Evolutionary conservation across 2,888 invertebrate genomes (phyloP).

Genomic region (Orthonychiurus folsomi): DNA sequence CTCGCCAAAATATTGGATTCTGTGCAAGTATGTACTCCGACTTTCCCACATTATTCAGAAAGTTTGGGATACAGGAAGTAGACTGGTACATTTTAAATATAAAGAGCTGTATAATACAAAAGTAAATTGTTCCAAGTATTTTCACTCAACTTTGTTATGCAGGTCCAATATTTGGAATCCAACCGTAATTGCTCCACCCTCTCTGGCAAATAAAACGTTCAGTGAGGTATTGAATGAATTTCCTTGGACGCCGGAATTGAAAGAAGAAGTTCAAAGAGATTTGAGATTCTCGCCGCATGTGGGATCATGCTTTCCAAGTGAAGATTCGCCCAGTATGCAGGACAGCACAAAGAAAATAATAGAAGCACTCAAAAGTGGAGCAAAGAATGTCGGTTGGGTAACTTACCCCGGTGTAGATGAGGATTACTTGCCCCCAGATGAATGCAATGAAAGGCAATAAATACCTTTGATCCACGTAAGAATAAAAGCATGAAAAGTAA

Average conservation of each 20-base stretch:
- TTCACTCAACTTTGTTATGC: no score
- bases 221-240: slow-evolving; percentile 8
- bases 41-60: slow-evolving; percentile 70
- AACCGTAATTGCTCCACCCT: background rate
- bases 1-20: slow-evolving; percentile 65
- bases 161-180: no score
- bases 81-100: slow-evolving; percentile 12
- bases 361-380: background rate
- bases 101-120: background rate
- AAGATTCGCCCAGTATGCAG: background rate
- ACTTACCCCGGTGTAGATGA: slow-evolving; percentile 2
- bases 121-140: background rate
- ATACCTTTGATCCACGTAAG: no score
- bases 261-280: slow-evolving; percentile 2
- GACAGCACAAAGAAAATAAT: background rate
- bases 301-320: background rate
- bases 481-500: no score
- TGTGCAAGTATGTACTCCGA: slow-evolving; percentile 75
- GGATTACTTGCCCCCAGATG: background rate
- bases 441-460: no score
- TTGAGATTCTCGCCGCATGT: slow-evolving; percentile 12
- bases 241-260: slow-evolving; percentile 9
- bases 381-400: background rate
- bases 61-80: slow-evolving; percentile 62
- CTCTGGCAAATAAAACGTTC: slow-evolving; percentile 1